Percentiles rank a stretch among this genome's conserved stretches.
Conservation (phyloP, 1,140 invertebrate species). For the Cataglyphis hispanica region DNA sequence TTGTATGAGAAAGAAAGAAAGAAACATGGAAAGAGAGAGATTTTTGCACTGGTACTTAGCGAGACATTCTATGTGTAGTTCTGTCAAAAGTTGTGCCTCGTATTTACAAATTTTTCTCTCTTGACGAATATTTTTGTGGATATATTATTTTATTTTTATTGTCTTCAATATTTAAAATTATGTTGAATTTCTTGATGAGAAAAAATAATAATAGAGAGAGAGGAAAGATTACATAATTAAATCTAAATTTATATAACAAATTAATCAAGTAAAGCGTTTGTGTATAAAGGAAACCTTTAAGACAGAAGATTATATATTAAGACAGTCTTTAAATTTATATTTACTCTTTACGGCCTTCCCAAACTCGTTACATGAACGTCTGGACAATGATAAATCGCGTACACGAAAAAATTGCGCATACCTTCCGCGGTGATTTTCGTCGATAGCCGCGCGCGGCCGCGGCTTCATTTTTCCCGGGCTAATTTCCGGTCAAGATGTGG, state of each 20-base stretch:
- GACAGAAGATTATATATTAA: not conserved
- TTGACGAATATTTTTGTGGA: not conserved
- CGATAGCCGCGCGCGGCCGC: conserved; percentile 47
- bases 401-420: conserved; percentile 52
- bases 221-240: not conserved
- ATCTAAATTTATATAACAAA: not conserved
- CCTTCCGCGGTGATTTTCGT: conserved; percentile 50
- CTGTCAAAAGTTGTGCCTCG: not conserved
- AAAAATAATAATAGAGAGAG: not conserved
- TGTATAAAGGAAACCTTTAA: not conserved
- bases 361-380: conserved; percentile 53
- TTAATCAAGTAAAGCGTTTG: not conserved
- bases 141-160: not conserved
- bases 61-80: not conserved
- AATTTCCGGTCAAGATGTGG: conserved; percentile 62
- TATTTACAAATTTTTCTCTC: not conserved
- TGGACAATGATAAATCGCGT: conserved; percentile 52
- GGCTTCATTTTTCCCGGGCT: conserved; percentile 53
- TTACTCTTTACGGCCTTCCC: not conserved
- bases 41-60: not conserved
- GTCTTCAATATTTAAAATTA: not conserved
- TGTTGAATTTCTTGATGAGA: not conserved
- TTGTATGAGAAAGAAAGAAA: too few relatives aligned
- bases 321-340: conserved; percentile 35
- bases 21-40: not conserved